phyloP scores from a whole-genome alignment of 1,140 invertebrate species.

The Bombyx mori region DNA sequence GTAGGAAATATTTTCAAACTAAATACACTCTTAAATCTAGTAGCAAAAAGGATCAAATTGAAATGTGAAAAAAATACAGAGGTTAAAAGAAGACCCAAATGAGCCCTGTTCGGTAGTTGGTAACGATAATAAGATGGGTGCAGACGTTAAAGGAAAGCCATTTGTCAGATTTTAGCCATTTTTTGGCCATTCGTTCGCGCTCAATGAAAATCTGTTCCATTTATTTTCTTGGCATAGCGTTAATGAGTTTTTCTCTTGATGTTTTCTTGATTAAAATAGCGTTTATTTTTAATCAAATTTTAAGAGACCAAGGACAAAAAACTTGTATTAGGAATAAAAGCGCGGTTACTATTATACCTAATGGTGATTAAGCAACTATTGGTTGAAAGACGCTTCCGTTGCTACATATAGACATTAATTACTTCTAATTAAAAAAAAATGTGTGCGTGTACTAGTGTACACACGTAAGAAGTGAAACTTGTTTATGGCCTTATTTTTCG shows the following conservation, averaged over 20 bases:
- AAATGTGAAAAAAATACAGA: conserved; percentile 22
- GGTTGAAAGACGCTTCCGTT: too few relatives aligned
- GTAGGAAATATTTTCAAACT: conserved; percentile 14
- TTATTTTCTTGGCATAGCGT: conserved; percentile 42
- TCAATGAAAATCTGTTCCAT: conserved; percentile 66
- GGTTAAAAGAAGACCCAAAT: conserved; percentile 60
- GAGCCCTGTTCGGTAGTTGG: conserved; percentile 66
- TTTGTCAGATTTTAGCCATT: conserved; percentile 68
- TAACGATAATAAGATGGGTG: conserved; percentile 70
- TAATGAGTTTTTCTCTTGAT: conserved; percentile 39
- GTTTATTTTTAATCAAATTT: too few relatives aligned
- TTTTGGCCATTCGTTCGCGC: conserved; percentile 57
- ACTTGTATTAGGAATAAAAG: too few relatives aligned
- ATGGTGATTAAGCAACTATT: too few relatives aligned
- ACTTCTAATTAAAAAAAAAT: too few relatives aligned
- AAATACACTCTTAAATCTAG: conserved; percentile 17
- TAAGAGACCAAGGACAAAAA: too few relatives aligned
- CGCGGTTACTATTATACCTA: too few relatives aligned
- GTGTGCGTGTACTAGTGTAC: too few relatives aligned
- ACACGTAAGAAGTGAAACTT: too few relatives aligned
- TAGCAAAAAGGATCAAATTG: conserved; percentile 22
- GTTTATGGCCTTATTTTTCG: too few relatives aligned
- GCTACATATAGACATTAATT: too few relatives aligned
- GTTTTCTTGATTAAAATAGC: too few relatives aligned
- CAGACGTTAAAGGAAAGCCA: conserved; percentile 70